These are phyloP conservation scores for Protonibea diacanthus DNA, from an alignment of 2,797 vertebrate genomes.

Conservation along the genomic window DNA sequence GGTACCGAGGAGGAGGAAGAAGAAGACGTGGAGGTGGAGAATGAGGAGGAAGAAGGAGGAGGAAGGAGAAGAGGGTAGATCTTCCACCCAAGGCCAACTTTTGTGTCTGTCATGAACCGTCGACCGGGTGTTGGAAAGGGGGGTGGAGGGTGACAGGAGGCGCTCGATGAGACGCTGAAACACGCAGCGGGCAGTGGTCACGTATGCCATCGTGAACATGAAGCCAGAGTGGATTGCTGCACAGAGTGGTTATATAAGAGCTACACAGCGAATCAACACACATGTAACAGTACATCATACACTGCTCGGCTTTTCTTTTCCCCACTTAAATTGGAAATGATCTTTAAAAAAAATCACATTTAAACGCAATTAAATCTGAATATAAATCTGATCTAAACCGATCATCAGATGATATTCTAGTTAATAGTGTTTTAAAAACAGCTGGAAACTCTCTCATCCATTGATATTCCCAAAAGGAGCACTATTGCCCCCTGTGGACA, in stretches of 20 bases:
- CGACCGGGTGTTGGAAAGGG: not conserved
- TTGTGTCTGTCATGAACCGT: slow-evolving; percentile 37
- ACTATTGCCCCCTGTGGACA: slow-evolving; percentile 75
- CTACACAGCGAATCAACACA: slow-evolving; percentile 18
- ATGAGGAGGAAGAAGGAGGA: slow-evolving; percentile 8
- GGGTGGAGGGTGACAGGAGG: not conserved
- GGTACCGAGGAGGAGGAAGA: slow-evolving; percentile 36
- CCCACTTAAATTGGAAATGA: not conserved
- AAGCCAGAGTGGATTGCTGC: slow-evolving; percentile 21
- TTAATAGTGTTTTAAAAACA: not conserved
- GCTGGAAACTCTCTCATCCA: not conserved
- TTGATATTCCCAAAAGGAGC: slow-evolving; percentile 46
- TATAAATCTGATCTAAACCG: not conserved
- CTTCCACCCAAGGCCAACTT: slow-evolving; percentile 39
- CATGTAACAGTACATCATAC: not conserved
- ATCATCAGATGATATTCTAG: not conserved
- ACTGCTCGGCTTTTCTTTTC: rapidly evolving
- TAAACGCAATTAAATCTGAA: not conserved
- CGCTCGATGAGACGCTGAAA: slow-evolving; percentile 41
- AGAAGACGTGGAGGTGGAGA: slow-evolving; percentile 21
- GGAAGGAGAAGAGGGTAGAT: slow-evolving; percentile 24
- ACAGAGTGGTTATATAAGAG: slow-evolving; percentile 67
- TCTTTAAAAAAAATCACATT: not conserved
- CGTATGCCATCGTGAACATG: slow-evolving; percentile 54
- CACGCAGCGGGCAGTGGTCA: slow-evolving; percentile 55